Evolutionary conservation across 2,113 vertebrate species (phyloP).

Genomic region (Clarias gariepinus): DNA sequence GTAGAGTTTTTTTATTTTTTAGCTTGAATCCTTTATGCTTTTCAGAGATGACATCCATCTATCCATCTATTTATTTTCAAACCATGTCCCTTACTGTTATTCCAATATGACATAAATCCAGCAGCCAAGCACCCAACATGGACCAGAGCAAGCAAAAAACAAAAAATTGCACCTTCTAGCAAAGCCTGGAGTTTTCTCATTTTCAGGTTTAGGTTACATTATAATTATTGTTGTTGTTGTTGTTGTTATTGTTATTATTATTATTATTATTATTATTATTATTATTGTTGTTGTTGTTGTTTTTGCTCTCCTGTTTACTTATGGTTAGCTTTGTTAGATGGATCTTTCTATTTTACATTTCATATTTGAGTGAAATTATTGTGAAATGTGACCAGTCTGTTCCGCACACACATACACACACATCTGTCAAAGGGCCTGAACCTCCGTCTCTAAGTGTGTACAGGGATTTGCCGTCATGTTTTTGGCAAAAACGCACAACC

Average conservation of each 20-base stretch:
- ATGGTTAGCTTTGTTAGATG: background rate
- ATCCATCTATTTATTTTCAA: background rate
- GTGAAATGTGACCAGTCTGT: slow-evolving; percentile 27
- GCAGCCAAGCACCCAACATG: background rate
- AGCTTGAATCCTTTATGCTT: background rate
- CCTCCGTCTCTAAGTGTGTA: slow-evolving; percentile 16
- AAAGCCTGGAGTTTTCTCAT: background rate
- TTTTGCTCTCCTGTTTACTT: background rate
- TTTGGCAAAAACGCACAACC: slow-evolving; percentile 3
- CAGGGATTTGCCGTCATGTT: slow-evolving; percentile 34
- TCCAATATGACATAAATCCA: background rate
- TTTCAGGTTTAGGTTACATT: background rate
- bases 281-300: background rate
- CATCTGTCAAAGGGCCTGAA: slow-evolving; percentile 26
- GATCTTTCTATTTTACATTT: background rate
- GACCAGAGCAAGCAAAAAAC: background rate
- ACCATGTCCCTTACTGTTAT: background rate
- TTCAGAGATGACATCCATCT: too few relatives aligned
- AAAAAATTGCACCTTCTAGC: background rate
- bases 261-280: background rate
- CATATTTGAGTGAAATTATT: background rate
- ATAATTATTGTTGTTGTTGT: too few relatives aligned
- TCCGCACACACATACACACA: slow-evolving; percentile 2
- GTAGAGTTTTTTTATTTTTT: background rate
- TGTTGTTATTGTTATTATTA: background rate